Base-by-base conservation (phyloP, 2,888 invertebrate species). In the Bellardia bayeri region DNA sequence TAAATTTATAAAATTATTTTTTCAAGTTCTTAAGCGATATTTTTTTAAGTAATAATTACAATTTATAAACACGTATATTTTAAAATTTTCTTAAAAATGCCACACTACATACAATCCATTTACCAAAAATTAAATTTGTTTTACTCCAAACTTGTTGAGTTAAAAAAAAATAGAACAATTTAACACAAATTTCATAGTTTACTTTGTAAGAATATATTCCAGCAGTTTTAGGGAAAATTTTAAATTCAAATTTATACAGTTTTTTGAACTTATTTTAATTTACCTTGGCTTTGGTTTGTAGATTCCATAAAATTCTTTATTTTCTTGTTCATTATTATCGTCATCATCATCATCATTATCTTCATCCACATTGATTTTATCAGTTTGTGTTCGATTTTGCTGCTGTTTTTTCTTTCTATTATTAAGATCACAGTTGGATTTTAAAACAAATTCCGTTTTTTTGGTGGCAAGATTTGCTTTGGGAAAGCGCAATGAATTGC, bases 401-500 rank as follows among this genome's bases (percentile, higher is more conserved):
- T 61, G 78, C 56, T 80, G 86, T 75, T 54, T 85, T 69, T 68
- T 82, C 74, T 80, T 87, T 83, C 78, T 84, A 74, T 69, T 88
- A 76, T 66, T 85, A 79, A 89, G 91, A 87, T 91, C 92, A 89
- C 92, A 90, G 85, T 91, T 91, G 66, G 89, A 75, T 88, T 90
- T 87, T 75, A 89, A 86, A 84, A 86, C 89, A 85, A 82, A 87
- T 85, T 87, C 87, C 54, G 23, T 85, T 33, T 83, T 86, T 78
- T 86, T 88, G 63, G 85, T 88, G 86, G 90, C 90, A 82, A 91
- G 84, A 82, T 90, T 89, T 81, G 91, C 91, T 90, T 91, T 91
- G 14, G 93, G 93, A 80, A 89, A 90, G 86, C 91, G 93, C 75
- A 93, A 86, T 82, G 90, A 90, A 88, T 91, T 91, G 78, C 92